Evolutionary conservation across 2,113 vertebrate species (phyloP).

Genomic region (Thinocorus orbignyianus): DNA sequence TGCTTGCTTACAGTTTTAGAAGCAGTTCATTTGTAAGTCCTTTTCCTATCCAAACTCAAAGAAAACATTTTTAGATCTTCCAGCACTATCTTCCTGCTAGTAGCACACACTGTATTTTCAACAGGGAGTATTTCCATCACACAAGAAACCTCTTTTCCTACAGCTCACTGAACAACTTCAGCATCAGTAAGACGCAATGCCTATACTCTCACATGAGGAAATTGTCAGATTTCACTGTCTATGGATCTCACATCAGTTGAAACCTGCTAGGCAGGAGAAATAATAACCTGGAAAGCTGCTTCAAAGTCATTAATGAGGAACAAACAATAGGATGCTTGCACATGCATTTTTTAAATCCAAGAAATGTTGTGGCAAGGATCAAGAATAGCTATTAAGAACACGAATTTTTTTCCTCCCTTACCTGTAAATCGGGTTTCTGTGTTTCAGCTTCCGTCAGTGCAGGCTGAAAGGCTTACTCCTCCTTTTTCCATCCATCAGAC

Average conservation of each 20-base stretch:
- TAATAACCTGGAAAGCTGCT: conserved; percentile 42
- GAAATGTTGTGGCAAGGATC: neutral
- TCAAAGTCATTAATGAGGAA: conserved; percentile 34
- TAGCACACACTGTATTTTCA: conserved; percentile 75
- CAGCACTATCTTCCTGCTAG: conserved; percentile 67
- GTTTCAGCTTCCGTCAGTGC: conserved; percentile 69
- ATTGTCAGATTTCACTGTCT: conserved; percentile 81
- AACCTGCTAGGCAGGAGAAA: conserved; percentile 57
- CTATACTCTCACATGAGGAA: conserved; percentile 77
- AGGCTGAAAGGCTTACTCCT: conserved; percentile 72
- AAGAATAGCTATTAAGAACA: neutral
- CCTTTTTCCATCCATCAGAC: conserved; percentile 68
- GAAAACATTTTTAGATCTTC: conserved; percentile 59
- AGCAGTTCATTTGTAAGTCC: neutral
- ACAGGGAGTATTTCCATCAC: conserved; percentile 68
- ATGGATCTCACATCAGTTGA: conserved; percentile 79
- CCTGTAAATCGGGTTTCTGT: conserved; percentile 72
- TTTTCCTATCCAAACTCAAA: conserved; percentile 49
- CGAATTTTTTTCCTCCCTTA: conserved; percentile 54
- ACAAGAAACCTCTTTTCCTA: conserved; percentile 82
- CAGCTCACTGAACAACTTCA: conserved; percentile 79
- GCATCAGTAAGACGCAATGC: conserved; percentile 77
- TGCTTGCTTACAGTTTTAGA: neutral
- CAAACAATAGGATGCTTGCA: conserved; percentile 14
- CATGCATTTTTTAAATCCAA: conserved; percentile 1